Conservation (phyloP, 2,797 vertebrate genomes). For the Spinibarbus caldwelli region DNA sequence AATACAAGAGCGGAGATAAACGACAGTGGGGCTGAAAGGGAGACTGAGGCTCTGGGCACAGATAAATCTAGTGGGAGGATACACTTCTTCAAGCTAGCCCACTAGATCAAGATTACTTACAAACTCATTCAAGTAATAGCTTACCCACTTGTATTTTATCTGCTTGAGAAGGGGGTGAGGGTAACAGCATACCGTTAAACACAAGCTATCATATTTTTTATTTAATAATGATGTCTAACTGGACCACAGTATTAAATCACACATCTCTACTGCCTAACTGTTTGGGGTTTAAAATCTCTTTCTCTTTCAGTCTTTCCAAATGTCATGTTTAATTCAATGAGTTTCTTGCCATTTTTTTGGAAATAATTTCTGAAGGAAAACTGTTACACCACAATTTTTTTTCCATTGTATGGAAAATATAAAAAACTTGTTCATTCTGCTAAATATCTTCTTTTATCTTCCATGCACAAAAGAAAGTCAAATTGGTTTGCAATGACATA, state of each 20-base stretch:
- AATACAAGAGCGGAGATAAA: conserved; percentile 53
- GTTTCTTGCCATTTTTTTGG: neutral
- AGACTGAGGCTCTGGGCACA: conserved; percentile 45
- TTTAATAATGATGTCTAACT: conserved; percentile 42
- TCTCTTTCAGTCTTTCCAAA: neutral
- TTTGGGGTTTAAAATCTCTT: neutral
- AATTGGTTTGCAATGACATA: neutral
- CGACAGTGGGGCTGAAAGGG: conserved; percentile 39
- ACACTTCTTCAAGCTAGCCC: conserved; percentile 51
- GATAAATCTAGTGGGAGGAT: conserved; percentile 56
- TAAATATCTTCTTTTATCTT: neutral
- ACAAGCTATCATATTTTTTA: conserved; percentile 29
- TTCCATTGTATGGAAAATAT: neutral
- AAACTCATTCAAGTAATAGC: conserved; percentile 56
- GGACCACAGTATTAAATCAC: conserved; percentile 16
- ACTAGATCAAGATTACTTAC: conserved; percentile 61
- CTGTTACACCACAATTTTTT: neutral
- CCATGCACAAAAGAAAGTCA: neutral
- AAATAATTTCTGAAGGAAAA: neutral
- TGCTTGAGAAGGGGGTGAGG: conserved; percentile 25
- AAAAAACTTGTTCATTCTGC: neutral
- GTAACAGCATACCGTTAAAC: conserved; percentile 12
- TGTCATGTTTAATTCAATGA: neutral
- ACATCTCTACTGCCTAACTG: neutral
- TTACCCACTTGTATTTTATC: conserved; percentile 55